Base-by-base conservation (phyloP, 1,140 invertebrate species). In the Euura saliciscinereae region DNA sequence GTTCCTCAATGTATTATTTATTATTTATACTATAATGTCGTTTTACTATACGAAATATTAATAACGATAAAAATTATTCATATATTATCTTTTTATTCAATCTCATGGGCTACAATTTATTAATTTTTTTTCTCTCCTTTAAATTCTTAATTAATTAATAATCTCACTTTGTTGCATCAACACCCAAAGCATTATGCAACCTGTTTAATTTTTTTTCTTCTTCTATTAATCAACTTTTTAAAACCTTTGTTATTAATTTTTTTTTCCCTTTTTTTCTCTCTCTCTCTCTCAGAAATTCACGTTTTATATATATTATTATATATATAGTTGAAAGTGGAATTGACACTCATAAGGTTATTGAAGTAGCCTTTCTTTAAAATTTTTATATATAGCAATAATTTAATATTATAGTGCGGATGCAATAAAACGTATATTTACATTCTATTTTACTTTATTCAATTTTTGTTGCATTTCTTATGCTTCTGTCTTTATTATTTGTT, bases 291-390 rank as follows among this genome's bases (percentile, higher is more conserved):
- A 11, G 10, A 67, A 28, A 28, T 13, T 67, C 28, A 67, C 66
- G 66, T 76, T 76, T 84, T 84, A 82, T 84, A 10, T 64, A 10
- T 85, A 83, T 28, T 28, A 28, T 28, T 28, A 28, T 82, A 78
- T 81, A 77, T 85, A 83, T 85, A 80, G 13, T 84, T 84, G 79
- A 85, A 86, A 87, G 78, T 86, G 84, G 85, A 88, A 88, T 88
- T 88, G 86, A 88, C 86, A 86, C 84, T 86, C 77, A 87, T 59
- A 86, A 86, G 83, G 81, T 86, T 86, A 85, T 85, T 85, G 80
- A 84, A 87, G 78, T 87, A 85, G 84, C 79, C 77, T 82, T 78
- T 82, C 13, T 59, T 11, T 59, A 28, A 28, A 28, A 28, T 28
- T 28, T 28, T 28, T 28, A 28, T 28, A 28, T 78, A 78, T 81